Evolutionary conservation across 1,140 invertebrate species (phyloP).

Genomic region (Eumaeus atala): DNA sequence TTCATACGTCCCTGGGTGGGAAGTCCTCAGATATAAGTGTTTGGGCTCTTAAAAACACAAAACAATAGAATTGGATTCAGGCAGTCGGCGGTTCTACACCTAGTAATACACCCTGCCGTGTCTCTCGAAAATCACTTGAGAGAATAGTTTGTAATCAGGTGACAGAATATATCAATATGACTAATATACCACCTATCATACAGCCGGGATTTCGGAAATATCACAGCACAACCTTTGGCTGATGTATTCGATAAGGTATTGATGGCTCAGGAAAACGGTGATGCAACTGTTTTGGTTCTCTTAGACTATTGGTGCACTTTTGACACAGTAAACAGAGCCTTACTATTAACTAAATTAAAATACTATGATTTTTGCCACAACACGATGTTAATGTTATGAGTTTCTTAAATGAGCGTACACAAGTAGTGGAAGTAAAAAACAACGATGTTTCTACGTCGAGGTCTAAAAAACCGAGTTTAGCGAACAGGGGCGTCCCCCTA

Average conservation of each 20-base stretch:
- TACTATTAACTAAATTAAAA: not conserved
- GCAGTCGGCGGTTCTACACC: too few relatives aligned
- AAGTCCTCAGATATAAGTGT: too few relatives aligned
- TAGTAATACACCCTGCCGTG: too few relatives aligned
- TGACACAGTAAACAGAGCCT: not conserved
- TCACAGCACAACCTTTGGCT: not conserved
- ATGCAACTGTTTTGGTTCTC: not conserved
- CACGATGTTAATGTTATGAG: not conserved
- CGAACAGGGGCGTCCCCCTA: not conserved
- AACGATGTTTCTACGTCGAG: not conserved
- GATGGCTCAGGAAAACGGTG: not conserved
- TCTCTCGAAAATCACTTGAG: too few relatives aligned
- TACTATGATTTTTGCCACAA: not conserved
- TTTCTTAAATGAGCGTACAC: too few relatives aligned
- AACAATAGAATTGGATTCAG: too few relatives aligned
- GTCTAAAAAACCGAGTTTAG: not conserved
- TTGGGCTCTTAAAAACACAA: too few relatives aligned
- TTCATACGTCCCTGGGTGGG: too few relatives aligned
- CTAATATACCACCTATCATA: too few relatives aligned
- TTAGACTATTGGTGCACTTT: not conserved
- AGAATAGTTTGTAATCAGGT: too few relatives aligned
- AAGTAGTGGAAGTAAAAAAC: not conserved
- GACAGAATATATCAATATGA: too few relatives aligned
- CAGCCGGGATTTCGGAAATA: too few relatives aligned
- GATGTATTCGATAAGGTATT: not conserved